Conservation (phyloP, 2,113 vertebrate genomes). For the Festucalex cinctus region DNA sequence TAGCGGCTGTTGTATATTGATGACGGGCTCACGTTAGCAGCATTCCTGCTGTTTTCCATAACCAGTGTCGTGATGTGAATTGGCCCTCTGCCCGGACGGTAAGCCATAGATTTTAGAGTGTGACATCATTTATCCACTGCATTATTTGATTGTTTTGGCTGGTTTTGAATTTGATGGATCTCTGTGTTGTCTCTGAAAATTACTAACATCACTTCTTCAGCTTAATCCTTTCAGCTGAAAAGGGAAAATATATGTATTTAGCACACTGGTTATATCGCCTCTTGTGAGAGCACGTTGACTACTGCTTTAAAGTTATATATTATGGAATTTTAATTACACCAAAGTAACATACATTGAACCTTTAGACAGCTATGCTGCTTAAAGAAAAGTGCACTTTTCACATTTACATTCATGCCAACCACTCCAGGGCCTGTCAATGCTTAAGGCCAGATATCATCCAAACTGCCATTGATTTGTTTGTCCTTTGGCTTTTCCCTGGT, state of each 20-base stretch:
- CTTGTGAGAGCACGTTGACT: slow-evolving; percentile 8
- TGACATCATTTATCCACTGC: slow-evolving; percentile 64
- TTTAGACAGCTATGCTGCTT: slow-evolving; percentile 15
- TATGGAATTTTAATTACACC: slow-evolving; percentile 36
- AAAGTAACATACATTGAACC: slow-evolving; percentile 23
- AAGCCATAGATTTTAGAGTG: slow-evolving; percentile 54
- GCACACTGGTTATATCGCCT: slow-evolving; percentile 6
- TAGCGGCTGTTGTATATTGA: slow-evolving; percentile 30
- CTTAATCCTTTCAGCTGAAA: slow-evolving; percentile 18
- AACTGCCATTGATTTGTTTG: slow-evolving; percentile 68
- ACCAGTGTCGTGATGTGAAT: slow-evolving; percentile 39
- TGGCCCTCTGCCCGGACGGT: slow-evolving; percentile 57
- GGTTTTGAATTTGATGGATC: slow-evolving; percentile 56
- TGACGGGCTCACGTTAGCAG: slow-evolving; percentile 29
- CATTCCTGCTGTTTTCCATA: slow-evolving; percentile 45
- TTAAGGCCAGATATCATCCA: slow-evolving; percentile 59
- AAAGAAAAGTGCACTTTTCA: slow-evolving; percentile 58
- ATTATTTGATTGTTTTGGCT: slow-evolving; percentile 66
- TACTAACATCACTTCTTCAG: slow-evolving; percentile 33
- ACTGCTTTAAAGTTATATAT: slow-evolving; percentile 1
- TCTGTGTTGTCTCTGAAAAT: slow-evolving; percentile 41
- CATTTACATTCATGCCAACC: slow-evolving; percentile 58
- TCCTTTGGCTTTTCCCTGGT: slow-evolving; percentile 60
- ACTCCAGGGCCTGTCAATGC: slow-evolving; percentile 51
- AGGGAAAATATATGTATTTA: slow-evolving; percentile 29